Evolutionary conservation across 2,113 vertebrate genomes (phyloP).

Genomic region (Chunga burmeisteri): DNA sequence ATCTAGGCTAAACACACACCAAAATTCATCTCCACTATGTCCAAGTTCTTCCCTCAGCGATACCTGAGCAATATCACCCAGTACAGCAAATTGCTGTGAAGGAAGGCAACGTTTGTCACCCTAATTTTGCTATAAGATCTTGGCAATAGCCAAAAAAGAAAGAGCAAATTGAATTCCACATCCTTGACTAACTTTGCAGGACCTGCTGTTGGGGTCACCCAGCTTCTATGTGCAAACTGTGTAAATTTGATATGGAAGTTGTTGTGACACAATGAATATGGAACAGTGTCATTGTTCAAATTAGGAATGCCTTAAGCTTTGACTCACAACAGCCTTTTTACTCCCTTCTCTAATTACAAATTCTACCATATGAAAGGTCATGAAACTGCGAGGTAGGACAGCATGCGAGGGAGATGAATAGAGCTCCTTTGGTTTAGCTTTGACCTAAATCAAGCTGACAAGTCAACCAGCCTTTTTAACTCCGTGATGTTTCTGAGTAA

Average conservation of each 20-base stretch:
- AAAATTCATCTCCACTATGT: not conserved
- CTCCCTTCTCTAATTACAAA: constrained; percentile 33
- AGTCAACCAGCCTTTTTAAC: not conserved
- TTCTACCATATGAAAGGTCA: constrained; percentile 33
- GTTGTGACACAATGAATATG: constrained; percentile 20
- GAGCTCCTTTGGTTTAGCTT: not conserved
- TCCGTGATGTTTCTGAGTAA: not conserved
- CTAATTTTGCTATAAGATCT: not conserved
- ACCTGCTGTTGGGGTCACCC: not conserved
- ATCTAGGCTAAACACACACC: not conserved
- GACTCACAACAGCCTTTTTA: constrained; percentile 19
- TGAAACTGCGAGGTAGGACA: not conserved
- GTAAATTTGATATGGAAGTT: not conserved
- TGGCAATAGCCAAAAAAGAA: not conserved
- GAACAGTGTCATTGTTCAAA: constrained; percentile 6
- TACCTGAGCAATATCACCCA: not conserved
- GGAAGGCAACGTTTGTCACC: not conserved
- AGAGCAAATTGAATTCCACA: not conserved
- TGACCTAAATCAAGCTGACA: constrained; percentile 47
- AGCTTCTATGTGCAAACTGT: not conserved
- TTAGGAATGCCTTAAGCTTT: not conserved
- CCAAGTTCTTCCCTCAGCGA: not conserved
- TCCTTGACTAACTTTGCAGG: not conserved
- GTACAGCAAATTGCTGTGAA: not conserved
- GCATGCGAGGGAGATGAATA: not conserved